These are phyloP conservation scores for Paradoxurus hermaphroditus DNA, from an alignment of 2,113 vertebrate species.

Conservation along the genomic window DNA sequence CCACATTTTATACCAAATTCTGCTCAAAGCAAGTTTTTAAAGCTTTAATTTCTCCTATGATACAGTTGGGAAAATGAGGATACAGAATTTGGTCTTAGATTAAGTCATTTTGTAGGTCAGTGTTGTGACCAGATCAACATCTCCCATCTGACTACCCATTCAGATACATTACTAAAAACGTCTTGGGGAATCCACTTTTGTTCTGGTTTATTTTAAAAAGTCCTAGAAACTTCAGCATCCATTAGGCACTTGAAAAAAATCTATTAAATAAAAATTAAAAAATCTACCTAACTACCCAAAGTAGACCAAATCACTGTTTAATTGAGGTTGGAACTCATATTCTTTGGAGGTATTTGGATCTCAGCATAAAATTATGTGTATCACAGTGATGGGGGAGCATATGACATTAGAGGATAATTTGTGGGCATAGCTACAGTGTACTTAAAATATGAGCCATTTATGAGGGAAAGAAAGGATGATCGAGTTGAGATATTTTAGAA, in stretches of 20 bases:
- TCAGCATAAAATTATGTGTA: neutral
- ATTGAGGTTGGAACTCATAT: neutral
- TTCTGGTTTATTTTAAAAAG: neutral
- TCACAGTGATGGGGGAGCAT: accelerated
- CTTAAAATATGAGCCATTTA: neutral
- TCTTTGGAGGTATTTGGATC: neutral
- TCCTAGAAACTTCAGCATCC: neutral
- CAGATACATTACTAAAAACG: neutral
- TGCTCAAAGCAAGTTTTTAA: neutral
- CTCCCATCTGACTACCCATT: neutral
- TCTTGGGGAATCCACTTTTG: neutral
- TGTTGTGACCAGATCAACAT: neutral
- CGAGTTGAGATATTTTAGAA: neutral
- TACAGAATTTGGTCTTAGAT: neutral
- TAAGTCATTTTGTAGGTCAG: neutral
- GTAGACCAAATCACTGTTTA: neutral
- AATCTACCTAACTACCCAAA: neutral
- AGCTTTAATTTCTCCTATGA: neutral
- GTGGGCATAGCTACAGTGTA: neutral
- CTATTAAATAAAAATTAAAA: neutral
- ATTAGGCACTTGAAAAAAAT: neutral
- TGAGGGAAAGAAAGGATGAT: neutral
- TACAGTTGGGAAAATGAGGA: neutral
- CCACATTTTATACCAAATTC: neutral
- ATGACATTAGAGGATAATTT: neutral